These are phyloP conservation scores for Pseudomyrmex concolor DNA, from an alignment of 1,140 invertebrate species.

Conservation along the genomic window DNA sequence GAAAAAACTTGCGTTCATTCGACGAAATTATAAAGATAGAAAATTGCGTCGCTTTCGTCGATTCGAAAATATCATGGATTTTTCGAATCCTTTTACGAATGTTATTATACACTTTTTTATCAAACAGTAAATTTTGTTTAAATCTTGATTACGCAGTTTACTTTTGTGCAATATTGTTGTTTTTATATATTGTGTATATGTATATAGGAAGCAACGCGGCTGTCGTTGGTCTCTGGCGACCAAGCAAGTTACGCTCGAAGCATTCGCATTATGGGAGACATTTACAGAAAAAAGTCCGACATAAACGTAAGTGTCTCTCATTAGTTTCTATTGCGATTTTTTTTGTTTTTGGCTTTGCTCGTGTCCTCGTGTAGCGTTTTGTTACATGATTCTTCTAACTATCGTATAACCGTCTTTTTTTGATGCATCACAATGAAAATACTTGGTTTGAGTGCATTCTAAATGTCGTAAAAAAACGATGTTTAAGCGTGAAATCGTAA, in stretches of 20 bases:
- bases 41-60: background rate
- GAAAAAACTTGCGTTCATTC: constrained; percentile 28
- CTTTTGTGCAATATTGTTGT: background rate
- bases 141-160: background rate
- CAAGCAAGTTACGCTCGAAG: constrained; percentile 92
- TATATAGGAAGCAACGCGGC: constrained; percentile 89
- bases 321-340: background rate
- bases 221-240: constrained; percentile 92
- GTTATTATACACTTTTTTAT: too few species aligned
- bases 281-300: constrained; percentile 92
- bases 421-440: background rate
- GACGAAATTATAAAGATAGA: constrained; percentile 25
- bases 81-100: background rate
- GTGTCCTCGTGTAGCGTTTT: background rate
- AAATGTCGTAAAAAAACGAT: constrained; percentile 21
- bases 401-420: background rate
- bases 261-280: constrained; percentile 92
- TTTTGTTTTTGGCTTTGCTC: background rate
- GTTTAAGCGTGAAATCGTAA: background rate
- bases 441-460: background rate
- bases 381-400: background rate
- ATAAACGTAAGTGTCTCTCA: constrained; percentile 86
- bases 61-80: background rate
- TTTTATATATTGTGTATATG: background rate
- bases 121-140: too few species aligned